phyloP scores from a whole-genome alignment of 1,140 invertebrate species.

The Tetranychus cinnabarinus region DNA sequence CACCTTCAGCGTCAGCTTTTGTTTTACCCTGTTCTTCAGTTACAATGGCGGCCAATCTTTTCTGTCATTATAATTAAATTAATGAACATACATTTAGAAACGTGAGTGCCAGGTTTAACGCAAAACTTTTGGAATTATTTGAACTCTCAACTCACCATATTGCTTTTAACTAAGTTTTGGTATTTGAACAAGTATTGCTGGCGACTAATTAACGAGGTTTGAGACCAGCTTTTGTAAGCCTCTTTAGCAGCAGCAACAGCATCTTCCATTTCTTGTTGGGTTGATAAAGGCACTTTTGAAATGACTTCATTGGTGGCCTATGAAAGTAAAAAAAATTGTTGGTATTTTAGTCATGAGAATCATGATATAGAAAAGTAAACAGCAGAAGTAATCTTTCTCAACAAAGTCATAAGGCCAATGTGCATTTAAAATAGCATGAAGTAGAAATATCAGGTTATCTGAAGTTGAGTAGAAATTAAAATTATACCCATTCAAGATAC shows the following conservation, averaged over 20 bases:
- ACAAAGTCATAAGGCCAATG: background rate
- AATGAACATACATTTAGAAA: background rate
- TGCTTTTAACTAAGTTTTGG: slow-evolving; percentile 46
- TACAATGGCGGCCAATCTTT: slow-evolving; percentile 69
- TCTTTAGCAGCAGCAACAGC: slow-evolving; percentile 66
- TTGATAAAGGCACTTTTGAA: slow-evolving; percentile 66
- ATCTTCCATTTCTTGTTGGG: slow-evolving; percentile 64
- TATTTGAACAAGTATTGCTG: slow-evolving; percentile 91
- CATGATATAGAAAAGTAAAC: background rate
- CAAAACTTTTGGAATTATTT: background rate
- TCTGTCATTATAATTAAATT: slow-evolving; percentile 27
- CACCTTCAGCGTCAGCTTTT: slow-evolving; percentile 83
- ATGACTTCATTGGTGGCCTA: slow-evolving; percentile 41
- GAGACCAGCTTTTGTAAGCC: slow-evolving; percentile 62
- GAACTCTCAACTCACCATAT: slow-evolving; percentile 31
- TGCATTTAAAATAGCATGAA: no score
- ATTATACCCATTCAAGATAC: slow-evolving; percentile 17
- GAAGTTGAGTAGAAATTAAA: no score
- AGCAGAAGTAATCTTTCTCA: slow-evolving; percentile 1
- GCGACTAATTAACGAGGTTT: slow-evolving; percentile 71
- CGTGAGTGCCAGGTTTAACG: background rate
- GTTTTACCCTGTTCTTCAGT: slow-evolving; percentile 97
- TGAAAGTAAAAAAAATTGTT: background rate
- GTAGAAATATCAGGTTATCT: no score
- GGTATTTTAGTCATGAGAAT: no score